Conservation (phyloP, 2,113 vertebrate species). For the Cryptoleucopteryx plumbea region DNA sequence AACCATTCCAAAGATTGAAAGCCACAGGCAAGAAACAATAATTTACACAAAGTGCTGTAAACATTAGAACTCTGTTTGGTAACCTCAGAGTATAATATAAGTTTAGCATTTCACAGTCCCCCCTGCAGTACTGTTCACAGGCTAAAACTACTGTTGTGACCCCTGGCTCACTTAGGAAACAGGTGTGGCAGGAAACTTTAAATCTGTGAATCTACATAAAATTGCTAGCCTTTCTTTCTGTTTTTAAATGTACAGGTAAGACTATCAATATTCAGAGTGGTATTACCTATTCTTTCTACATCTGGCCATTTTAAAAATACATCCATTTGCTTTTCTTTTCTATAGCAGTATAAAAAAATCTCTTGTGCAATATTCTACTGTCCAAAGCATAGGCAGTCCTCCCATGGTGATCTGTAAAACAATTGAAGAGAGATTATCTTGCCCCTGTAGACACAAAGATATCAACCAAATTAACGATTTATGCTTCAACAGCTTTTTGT, state of each 20-base stretch:
- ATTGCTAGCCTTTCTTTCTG: not conserved
- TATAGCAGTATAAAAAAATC: not conserved
- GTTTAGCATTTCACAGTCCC: not conserved
- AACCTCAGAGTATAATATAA: not conserved
- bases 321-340: not conserved
- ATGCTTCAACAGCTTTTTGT: not conserved
- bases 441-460: not conserved
- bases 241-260: not conserved
- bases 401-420: not conserved
- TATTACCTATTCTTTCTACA: not conserved
- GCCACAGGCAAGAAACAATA: not conserved
- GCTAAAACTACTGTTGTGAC: rapidly evolving
- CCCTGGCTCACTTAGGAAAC: not conserved
- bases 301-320: not conserved
- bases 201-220: not conserved
- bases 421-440: not conserved
- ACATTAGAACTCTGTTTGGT: not conserved
- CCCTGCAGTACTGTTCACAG: not conserved
- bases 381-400: not conserved
- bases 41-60: not conserved
- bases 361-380: not conserved
- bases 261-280: not conserved
- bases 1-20: not conserved
- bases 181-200: not conserved
- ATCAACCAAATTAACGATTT: not conserved